Evolutionary conservation across 2,113 vertebrate species (phyloP).

Genomic region (Opisthocomus hoazin): DNA sequence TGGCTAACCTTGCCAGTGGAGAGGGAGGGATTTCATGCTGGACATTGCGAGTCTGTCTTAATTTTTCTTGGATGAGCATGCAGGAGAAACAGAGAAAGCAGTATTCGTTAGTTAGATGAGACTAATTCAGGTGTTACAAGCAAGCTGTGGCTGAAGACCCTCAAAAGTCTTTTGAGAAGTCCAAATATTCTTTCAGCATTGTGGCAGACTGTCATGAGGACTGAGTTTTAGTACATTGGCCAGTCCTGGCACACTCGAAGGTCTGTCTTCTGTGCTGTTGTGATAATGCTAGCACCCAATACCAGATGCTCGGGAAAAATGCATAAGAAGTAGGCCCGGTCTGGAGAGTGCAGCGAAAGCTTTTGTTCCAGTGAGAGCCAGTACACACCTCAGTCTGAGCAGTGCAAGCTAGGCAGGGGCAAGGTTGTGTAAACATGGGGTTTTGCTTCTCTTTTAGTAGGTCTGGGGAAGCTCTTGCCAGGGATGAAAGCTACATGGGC

Average conservation of each 20-base stretch:
- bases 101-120: not conserved
- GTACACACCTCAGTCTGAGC: not conserved
- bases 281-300: not conserved
- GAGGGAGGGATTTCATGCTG: not conserved
- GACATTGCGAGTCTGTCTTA: not conserved
- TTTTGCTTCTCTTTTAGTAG: not conserved
- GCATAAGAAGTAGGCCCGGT: fast-evolving
- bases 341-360: not conserved
- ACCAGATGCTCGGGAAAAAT: not conserved
- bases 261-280: not conserved
- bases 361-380: not conserved
- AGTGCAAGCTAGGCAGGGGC: not conserved
- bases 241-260: not conserved
- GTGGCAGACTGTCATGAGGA: not conserved
- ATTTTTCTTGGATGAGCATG: not conserved
- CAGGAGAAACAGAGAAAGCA: not conserved
- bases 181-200: not conserved
- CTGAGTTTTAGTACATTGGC: not conserved
- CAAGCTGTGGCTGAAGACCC: not conserved
- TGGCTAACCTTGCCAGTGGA: not conserved
- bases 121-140: not conserved
- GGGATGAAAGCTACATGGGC: not conserved
- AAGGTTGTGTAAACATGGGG: not conserved
- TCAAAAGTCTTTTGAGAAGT: not conserved
- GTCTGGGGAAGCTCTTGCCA: not conserved